These are phyloP conservation scores for Ladona fulva DNA, from an alignment of 1,140 invertebrate species.

Conservation along the genomic window DNA sequence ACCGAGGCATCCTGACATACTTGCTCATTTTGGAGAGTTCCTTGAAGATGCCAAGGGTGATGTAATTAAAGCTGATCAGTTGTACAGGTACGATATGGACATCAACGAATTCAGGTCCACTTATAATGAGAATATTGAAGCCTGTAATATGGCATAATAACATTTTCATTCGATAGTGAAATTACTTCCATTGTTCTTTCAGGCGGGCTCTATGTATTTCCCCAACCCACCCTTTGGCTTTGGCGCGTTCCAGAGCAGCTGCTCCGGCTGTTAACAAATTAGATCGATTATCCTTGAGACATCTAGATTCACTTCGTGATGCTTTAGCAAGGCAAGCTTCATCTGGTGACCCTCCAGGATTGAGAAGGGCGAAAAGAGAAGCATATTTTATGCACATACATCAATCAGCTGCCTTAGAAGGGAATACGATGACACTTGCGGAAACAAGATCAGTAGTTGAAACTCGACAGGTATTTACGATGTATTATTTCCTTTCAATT, in stretches of 20 bases:
- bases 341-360: constrained; percentile 40
- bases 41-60: constrained; percentile 67
- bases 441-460: constrained; percentile 89
- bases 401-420: constrained; percentile 95
- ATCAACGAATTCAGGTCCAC: too few species aligned
- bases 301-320: constrained; percentile 81
- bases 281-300: constrained; percentile 65
- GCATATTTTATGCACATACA: constrained; percentile 94
- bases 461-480: constrained; percentile 53
- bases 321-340: constrained; percentile 65
- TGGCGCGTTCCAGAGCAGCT: constrained; percentile 73
- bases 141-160: too few species aligned
- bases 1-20: constrained; percentile 82
- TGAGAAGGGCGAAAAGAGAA: constrained; percentile 83
- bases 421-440: constrained; percentile 91
- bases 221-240: constrained; percentile 70
- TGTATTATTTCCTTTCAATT: too few species aligned
- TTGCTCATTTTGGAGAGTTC: constrained; percentile 90
- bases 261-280: constrained; percentile 82
- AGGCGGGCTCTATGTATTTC: constrained; percentile 68
- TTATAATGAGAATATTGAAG: too few species aligned
- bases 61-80: constrained; percentile 79
- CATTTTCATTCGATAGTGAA: too few species aligned
- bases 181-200: background rate
- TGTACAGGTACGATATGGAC: constrained; percentile 44